Conservation (phyloP, 2,797 vertebrate species). For the Gadopsis marmoratus region DNA sequence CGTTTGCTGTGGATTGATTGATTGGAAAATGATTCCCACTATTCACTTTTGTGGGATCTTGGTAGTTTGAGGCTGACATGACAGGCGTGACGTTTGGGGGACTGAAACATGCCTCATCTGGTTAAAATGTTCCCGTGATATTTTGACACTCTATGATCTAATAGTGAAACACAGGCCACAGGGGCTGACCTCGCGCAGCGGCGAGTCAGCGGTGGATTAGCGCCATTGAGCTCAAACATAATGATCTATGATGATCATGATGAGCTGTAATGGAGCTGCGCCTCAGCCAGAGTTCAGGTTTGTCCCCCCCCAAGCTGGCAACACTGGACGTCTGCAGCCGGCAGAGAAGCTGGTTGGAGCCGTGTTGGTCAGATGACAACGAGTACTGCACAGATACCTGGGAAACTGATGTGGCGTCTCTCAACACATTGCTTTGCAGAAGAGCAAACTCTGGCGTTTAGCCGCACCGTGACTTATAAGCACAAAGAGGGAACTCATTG, state of each 20-base stretch:
- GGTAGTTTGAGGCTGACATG: background rate
- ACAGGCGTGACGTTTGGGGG: background rate
- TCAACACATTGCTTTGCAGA: slow-evolving; percentile 23
- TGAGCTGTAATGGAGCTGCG: slow-evolving; percentile 36
- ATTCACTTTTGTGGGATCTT: background rate
- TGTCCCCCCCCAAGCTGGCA: slow-evolving; percentile 9
- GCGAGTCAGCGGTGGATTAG: slow-evolving; percentile 27
- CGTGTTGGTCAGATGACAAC: slow-evolving; percentile 58
- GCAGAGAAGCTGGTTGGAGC: slow-evolving; percentile 36
- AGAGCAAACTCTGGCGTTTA: slow-evolving; percentile 1
- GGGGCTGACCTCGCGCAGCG: slow-evolving; percentile 37
- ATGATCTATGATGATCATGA: slow-evolving; percentile 48
- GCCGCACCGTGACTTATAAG: background rate
- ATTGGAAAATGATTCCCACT: background rate
- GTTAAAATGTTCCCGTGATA: slow-evolving; percentile 5
- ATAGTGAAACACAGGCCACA: background rate
- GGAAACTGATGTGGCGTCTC: slow-evolving; percentile 46
- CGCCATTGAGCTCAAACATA: slow-evolving; percentile 50
- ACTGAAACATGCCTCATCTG: slow-evolving; percentile 4
- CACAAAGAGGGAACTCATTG: too few species aligned
- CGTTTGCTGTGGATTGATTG: background rate
- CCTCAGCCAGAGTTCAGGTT: slow-evolving; percentile 42
- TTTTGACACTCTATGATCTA: slow-evolving; percentile 26
- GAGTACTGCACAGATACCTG: slow-evolving; percentile 71
- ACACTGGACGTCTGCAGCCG: background rate